Evolutionary conservation across 2,888 invertebrate species (phyloP), one percentile per base, ranked within the genome.

Genomic region (Diabrotica balteata): DNA sequence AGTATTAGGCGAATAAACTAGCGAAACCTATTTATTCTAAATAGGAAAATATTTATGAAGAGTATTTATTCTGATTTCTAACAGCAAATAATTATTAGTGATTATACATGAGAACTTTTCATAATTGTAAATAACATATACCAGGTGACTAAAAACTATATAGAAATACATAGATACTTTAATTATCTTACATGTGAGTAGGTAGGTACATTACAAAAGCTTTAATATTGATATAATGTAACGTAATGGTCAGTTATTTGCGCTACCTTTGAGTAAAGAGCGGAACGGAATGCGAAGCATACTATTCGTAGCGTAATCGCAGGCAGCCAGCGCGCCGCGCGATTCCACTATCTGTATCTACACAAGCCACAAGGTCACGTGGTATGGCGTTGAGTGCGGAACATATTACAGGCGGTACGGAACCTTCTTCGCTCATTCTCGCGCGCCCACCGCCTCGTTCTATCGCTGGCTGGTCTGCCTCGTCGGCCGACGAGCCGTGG

Each of bases 331-430:
- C 58, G 53, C 58, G 58, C 58, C 17, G 58, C 59, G 59, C 47
- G 64, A 64, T 52, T 49, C 49, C 53, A 42, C 55, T 62, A 67
- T 67, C 66, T 59, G 52, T 47, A 46, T 45, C 50, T 59, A 67
- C 49, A 62, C 59, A 59, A 67, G 66, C 71, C 68, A 64, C 71
- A 69, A 70, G 71, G 70, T 71, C 72, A 70, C 72, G 67, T 69
- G 69, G 65, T 51, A 57, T 47, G 50, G 67, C 63, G 63, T 59
- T 55, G 63, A 44, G 50, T 49, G 57, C 46, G 51, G 45, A 58
- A 63, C 54, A 11, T 54, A 62, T 59, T 59, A 49, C 42, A 8
- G 59, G 59, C 17, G 55, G n/a, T 45, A 42, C 9, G 52, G 52
- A 8, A 22, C 52, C n/a, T 22, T 47, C 59, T 46, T 44, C 57